Evolutionary conservation across 1,140 invertebrate species (phyloP), one percentile per base, ranked within the genome.

Genomic region (Himalopsyche phryganea): DNA sequence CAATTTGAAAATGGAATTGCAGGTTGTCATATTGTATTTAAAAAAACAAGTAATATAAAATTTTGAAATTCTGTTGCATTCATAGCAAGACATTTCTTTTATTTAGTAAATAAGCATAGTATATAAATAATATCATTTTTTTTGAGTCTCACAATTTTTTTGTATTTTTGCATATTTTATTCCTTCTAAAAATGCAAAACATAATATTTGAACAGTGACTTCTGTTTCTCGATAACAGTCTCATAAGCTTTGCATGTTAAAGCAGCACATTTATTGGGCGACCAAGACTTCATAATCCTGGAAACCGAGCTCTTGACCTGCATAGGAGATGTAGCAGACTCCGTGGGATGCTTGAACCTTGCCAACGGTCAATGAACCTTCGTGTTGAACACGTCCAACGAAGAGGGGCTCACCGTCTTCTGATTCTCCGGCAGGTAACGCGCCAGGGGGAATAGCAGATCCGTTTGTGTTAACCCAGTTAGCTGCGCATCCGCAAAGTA

Each of bases 321-420:
- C 83, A 62, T 81, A 90, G 6, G 89, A 81, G 68, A 91, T 87
- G 73, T 91, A 91, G 53, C 84, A 81, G 1, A 80, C 80, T 3
- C 73, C 82, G 67, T 88, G 90, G 1, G 83, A 85, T 0, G 85
- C 81, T 65, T 89, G 86, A 0, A 69, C 64, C 71, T 90, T 90
- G 10, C 87, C 87, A 33, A 85, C 84, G 50, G 87, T 78, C 3
- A 87, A 65, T 19, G 79, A 82, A 33, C 83, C 85, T 10, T 65
- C 78, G 60, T 84, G 80, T n/a, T 67, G 57, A 14, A 78, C 83
- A 48, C 86, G 72, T 11, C 87, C 87, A 17, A 89, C 71, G 66
- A 81, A 89, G 0, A 91, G 75, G 0, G 86, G 80, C 66, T 92
- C 89, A 0, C 89, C 89, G 15, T 86, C 84, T 64, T 87, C 83